Evolutionary conservation across 92 coral and sea anemone species (phyloP), one percentile per base, ranked within the genome.

Genomic region (Palythoa caribaeorum): DNA sequence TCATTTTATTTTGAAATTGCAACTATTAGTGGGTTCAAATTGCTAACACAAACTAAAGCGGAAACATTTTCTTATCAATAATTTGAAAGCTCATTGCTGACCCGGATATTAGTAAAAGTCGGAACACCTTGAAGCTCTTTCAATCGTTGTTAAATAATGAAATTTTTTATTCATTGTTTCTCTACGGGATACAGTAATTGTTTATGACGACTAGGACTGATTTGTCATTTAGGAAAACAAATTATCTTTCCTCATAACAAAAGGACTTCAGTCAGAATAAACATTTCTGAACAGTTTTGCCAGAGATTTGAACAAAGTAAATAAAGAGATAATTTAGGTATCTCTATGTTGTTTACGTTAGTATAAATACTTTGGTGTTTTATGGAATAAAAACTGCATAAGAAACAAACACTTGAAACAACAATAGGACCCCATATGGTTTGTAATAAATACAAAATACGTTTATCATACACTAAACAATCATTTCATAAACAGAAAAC

Each of bases 151-250:
- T 63, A 59, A 81, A 65, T 63, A 37, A 50, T 11, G 21, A 3
- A n/a, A 81, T 36, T 6, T 44, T 2, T 81, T 52, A 48, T 53
- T 3, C n/a, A 11, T 78, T 66, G 73, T 81, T 80, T 35, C 16
- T 39, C 86, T 44, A 71, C 40, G 76, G 76, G 86, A 48, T 81
- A 36, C 39, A 63, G 55, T 66, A 63, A 81, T 66, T 81, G 76
- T 81, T 81, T 81, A 66, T 68, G 71, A 71, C 20, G 39, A 62
- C 48, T 65, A 66, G 35, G 48, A 44, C 53, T 40, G 52, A 21
- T 57, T 47, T 40, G 19, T n/a, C 73, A 28, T 65, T 44, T 50
- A 44, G 35, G 10, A 44, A 47, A 54, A 11, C 40, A 66, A 10
- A 68, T 20, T 36, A 35, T 35, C 1, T 13, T 70, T 70, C 21